Evolutionary conservation across 2,113 vertebrate genomes (phyloP), one percentile per base, ranked within the genome.

Genomic region (Gallinago undulata): DNA sequence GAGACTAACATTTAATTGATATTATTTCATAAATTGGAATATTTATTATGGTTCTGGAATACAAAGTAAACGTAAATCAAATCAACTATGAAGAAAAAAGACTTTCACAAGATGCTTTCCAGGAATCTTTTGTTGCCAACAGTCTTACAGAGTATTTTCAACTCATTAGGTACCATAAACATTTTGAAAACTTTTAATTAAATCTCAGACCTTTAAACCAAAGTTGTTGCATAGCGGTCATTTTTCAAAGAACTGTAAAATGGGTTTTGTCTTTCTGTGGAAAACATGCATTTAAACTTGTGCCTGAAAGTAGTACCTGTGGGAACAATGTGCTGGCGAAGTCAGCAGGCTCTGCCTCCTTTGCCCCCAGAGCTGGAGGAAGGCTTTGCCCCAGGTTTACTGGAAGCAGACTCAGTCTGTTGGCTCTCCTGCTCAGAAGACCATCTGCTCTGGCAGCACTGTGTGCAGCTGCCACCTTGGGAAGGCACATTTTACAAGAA

Each of bases 61-160:
- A 79, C 6, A 35, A 84, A 95, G 45, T 53, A 83, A 82, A 89
- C 21, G 25, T 50, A 89, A 94, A 85, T 87, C 9, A 37, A 90
- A 45, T 16, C 48, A 80, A 10, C 19, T 25, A 13, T 89, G 77
- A 55, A 89, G 57, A 37, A 82, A 47, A 59, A 93, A 93, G 53
- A 19, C 91, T 93, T 96, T 91, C 87, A 96, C 93, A 56, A 60
- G 94, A 78, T 67, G 73, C 84, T 96, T 97, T 91, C 77, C 94
- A 94, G 94, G 84, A 97, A 96, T 96, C 96, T 98, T 99, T 98
- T 98, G 98, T 98, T 98, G 98, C 97, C 98, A 98, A 97, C 97
- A 97, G 97, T 98, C 97, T 96, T 97, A 98, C 91, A 98, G 96
- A 97, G 96, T 96, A 93, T 98, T 95, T 96, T 96, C 97, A 96